Evolutionary conservation across 1,140 invertebrate genomes (phyloP), one percentile per base, ranked within the genome.

Genomic region (Drosophila asahinai): DNA sequence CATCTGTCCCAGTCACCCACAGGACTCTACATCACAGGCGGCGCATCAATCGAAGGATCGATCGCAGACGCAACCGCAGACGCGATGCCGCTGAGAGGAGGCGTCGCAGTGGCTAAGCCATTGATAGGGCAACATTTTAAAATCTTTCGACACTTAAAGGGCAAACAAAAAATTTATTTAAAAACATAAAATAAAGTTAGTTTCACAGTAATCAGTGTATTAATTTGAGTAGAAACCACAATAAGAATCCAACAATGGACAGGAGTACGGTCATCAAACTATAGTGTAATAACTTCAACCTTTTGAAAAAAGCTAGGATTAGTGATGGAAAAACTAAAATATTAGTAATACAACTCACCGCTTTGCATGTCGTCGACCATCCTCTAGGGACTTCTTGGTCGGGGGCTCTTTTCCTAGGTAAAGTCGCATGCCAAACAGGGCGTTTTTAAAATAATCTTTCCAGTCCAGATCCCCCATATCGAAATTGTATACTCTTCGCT

Each of bases 391-490:
- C 58, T 86, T 67, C 15, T 52, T 22, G 1, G 93, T 94, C 1
- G 95, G 82, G 61, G 95, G 94, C 51, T 97, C 96, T 59, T 96
- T 96, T 1, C 96, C 92, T 11, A 97, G 67, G 82, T 95, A 97
- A 5, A 94, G 93, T 42, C 96, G 93, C 27, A 96, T 91, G 30
- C 96, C 97, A 77, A 93, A 86, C 2, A 96, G 93, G 66, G 95
- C 95, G 19, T 92, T 91, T 9, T 93, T 78, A 4, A 95, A 94
- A 79, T 95, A 96, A 9, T 94, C 83, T 0, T 93, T 80, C 96
- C 96, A 97, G 55, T 95, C 93, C 48, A 97, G 92, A 2, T 94
- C 92, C 0, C 91, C 91, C 66, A 97, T 94, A 77, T 96, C 95
- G 82, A 97, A 97, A 8, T 94, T 94, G 84, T 96, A 97, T 0